Evolutionary conservation across 30 jellyfish, hydroid and myxozoan species (phyloP), one percentile per base, ranked within the genome.

Genomic region (Catostylus mosaicus): DNA sequence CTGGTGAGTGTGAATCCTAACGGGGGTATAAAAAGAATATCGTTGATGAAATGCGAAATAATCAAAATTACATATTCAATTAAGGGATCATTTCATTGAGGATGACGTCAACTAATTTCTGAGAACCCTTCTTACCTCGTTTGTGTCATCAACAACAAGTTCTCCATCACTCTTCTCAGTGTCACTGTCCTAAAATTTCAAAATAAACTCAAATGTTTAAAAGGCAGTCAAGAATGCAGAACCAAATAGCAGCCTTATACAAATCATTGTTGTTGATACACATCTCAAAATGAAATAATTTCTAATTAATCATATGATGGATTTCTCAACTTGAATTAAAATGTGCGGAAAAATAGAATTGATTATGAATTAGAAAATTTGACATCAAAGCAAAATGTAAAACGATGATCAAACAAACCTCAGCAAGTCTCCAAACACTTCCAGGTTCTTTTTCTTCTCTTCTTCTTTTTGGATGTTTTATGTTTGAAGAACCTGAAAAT

Each of bases 151-250:
- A 19, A 94, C 99, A 37, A 94, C 99, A 3, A 94, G 90, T 75
- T 94, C 99, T 0, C 99, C 99, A 66, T 94, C 99, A 57, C 99
- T 94, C 84, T 94, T 94, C 29, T 94, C 99, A 29, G 95, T 81
- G 50, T 94, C 99, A 52, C 99, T 94, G 19, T 94, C 99, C 89
- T 94, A 62, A 5, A 40, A 40, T 40, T 40, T 7, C 14, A 40
- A 40, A n/a, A n/a, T n/a, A n/a, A n/a, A n/a, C n/a, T n/a, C n/a
- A n/a, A n/a, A n/a, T n/a, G n/a, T n/a, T n/a, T n/a, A n/a, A n/a
- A n/a, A n/a, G n/a, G n/a, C n/a, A n/a, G n/a, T n/a, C n/a, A n/a
- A n/a, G n/a, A n/a, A n/a, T n/a, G n/a, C n/a, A n/a, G n/a, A n/a
- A n/a, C n/a, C n/a, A n/a, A n/a, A n/a, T n/a, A n/a, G n/a, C n/a